phyloP scores from a whole-genome alignment of 1,140 invertebrate species.

The Drosophila takahashii region DNA sequence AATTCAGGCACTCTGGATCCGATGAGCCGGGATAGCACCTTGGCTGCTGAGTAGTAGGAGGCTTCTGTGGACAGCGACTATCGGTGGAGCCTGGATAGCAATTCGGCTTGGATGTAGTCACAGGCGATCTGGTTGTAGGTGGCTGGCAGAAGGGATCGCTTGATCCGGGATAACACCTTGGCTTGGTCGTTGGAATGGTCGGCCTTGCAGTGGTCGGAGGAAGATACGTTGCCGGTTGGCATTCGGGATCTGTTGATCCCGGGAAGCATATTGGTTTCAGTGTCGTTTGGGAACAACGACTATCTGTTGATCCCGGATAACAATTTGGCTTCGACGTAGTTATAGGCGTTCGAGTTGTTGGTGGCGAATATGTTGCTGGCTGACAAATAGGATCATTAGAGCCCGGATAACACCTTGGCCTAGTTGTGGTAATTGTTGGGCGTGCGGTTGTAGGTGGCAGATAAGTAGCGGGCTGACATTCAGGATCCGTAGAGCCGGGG shows the following conservation, averaged over 20 bases:
- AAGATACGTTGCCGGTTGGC: slow-evolving; percentile 7
- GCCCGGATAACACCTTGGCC: slow-evolving; percentile 73
- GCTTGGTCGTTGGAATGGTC: slow-evolving; percentile 35
- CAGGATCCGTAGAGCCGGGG: too few relatives aligned
- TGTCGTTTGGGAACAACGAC: slow-evolving; percentile 73
- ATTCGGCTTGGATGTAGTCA: slow-evolving; percentile 22
- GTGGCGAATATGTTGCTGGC: slow-evolving; percentile 3
- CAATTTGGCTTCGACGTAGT: slow-evolving; percentile 15
- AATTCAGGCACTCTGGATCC: slow-evolving; percentile 34
- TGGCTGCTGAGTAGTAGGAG: slow-evolving; percentile 3
- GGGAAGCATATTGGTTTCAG: slow-evolving; percentile 41
- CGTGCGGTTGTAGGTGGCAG: too few relatives aligned
- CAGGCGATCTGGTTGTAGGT: slow-evolving; percentile 25
- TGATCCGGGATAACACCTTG: slow-evolving; percentile 74
- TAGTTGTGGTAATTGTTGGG: background rate
- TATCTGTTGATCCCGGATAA: slow-evolving; percentile 74
- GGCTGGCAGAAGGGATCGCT: slow-evolving; percentile 33
- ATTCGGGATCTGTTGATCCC: slow-evolving; percentile 10
- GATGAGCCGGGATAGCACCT: slow-evolving; percentile 78
- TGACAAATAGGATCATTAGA: slow-evolving; percentile 82
- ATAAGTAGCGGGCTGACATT: too few relatives aligned
- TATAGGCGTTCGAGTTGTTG: slow-evolving; percentile 17
- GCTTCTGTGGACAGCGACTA: slow-evolving; percentile 36
- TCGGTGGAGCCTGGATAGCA: slow-evolving; percentile 83
- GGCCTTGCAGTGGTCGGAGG: slow-evolving; percentile 11